These are phyloP conservation scores for Atta cephalotes DNA, from an alignment of 1,140 invertebrate genomes.

Conservation along the genomic window DNA sequence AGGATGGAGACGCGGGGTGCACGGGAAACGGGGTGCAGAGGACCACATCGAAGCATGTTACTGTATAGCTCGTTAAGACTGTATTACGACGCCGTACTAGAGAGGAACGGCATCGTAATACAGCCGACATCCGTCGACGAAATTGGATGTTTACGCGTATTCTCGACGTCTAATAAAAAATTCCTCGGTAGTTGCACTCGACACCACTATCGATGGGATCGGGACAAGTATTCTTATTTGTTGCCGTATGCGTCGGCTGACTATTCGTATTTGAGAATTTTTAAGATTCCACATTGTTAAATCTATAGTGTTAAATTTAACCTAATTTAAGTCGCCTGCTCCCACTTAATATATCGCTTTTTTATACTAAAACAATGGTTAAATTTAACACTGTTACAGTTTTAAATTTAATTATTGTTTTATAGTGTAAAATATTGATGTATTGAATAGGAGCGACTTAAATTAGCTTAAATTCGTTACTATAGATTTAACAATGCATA, in stretches of 20 bases:
- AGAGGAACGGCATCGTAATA: neutral
- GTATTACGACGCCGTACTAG: conserved; percentile 12
- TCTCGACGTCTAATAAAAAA: conserved; percentile 50
- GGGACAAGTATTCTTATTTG: neutral
- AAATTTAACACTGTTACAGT: no score
- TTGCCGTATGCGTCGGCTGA: neutral
- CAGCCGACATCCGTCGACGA: conserved; percentile 9
- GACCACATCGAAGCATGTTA: conserved; percentile 16
- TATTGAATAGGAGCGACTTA: no score
- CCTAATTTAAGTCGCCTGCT: no score
- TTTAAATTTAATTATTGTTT: no score
- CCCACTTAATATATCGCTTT: no score
- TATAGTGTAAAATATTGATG: no score
- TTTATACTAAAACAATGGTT: no score
- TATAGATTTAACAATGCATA: no score
- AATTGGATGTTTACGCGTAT: conserved; percentile 35
- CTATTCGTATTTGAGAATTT: conserved; percentile 23
- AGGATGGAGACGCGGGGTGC: neutral
- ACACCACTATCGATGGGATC: conserved; percentile 41
- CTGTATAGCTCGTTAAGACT: conserved; percentile 14
- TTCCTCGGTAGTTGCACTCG: conserved; percentile 22
- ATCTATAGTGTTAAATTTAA: no score
- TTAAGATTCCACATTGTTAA: neutral
- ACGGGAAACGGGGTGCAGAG: neutral
- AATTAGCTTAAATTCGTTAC: no score